Percentiles rank a stretch among this genome's conserved stretches.
These are phyloP conservation scores for Liopterus haemorrhoidalis DNA, from an alignment of 2,888 invertebrate genomes.

Conservation along the genomic window DNA sequence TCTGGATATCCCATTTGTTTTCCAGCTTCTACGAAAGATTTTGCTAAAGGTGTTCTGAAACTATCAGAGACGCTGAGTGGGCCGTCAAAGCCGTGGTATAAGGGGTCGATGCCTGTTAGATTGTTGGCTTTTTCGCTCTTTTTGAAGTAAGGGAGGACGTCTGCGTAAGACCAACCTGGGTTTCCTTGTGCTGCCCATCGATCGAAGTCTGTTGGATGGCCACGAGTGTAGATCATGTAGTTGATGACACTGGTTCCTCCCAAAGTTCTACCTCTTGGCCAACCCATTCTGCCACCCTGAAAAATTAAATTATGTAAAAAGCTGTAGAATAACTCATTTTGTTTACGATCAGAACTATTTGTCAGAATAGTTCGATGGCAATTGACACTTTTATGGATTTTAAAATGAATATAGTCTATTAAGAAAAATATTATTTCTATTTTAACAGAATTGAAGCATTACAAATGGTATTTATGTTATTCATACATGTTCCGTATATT, in stretches of 20 bases:
- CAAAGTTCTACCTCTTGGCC: constrained; percentile 53
- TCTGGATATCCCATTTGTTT: constrained; percentile 43
- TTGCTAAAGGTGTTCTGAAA: constrained; percentile 46
- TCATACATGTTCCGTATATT: too few species aligned
- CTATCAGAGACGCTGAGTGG: constrained; percentile 57
- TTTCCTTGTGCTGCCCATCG: constrained; percentile 55
- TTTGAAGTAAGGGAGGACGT: constrained; percentile 46
- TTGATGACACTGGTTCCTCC: constrained; percentile 49
- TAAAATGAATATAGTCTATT: too few species aligned
- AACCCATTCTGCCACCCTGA: constrained; percentile 36
- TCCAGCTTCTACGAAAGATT: constrained; percentile 42
- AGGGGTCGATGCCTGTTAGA: constrained; percentile 40
- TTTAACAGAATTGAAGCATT: too few species aligned
- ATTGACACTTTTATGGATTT: too few species aligned
- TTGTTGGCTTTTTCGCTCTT: constrained; percentile 44
- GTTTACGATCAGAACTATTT: too few species aligned
- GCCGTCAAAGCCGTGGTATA: constrained; percentile 57
- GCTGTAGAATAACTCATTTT: too few species aligned
- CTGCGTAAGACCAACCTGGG: constrained; percentile 50
- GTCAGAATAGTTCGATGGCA: too few species aligned
- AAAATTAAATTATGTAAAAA: too few species aligned
- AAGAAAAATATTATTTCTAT: too few species aligned
- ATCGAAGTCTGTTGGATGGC: constrained; percentile 65
- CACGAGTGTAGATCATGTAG: constrained; percentile 55
- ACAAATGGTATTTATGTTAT: too few species aligned